Conservation (phyloP, 1,140 invertebrate genomes). For the Helicoverpa armigera region DNA sequence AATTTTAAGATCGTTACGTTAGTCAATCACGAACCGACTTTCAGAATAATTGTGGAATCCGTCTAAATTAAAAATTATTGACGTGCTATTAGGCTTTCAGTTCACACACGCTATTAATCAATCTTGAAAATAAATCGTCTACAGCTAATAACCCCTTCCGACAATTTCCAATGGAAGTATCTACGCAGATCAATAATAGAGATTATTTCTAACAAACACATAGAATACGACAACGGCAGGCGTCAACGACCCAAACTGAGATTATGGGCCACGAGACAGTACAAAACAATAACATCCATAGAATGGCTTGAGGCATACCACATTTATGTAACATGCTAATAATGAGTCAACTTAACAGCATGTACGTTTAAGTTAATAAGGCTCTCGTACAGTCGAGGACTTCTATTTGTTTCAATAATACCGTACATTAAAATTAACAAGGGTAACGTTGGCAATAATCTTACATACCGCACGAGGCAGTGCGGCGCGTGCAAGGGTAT, state of each 20-base stretch:
- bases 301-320: background rate
- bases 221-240: constrained; percentile 15
- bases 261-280: constrained; percentile 35
- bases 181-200: constrained; percentile 3
- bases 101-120: constrained; percentile 2
- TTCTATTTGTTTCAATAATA: constrained; percentile 79
- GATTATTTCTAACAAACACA: constrained; percentile 35
- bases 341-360: constrained; percentile 39
- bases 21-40: constrained; percentile 36
- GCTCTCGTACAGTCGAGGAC: constrained; percentile 57
- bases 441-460: constrained; percentile 80
- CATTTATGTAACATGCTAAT: constrained; percentile 25
- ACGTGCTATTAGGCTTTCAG: background rate
- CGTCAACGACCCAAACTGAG: constrained; percentile 40
- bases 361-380: constrained; percentile 68
- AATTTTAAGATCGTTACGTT: constrained; percentile 44
- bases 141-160: background rate
- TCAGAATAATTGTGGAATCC: constrained; percentile 24
- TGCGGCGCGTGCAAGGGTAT: constrained; percentile 72
- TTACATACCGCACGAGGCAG: constrained; percentile 68
- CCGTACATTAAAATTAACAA: constrained; percentile 79
- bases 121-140: constrained; percentile 14
- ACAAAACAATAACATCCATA: constrained; percentile 28
- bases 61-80: constrained; percentile 21
- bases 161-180: background rate